A percentile compares a stretch with the other conserved stretches of the same genome.
These are phyloP conservation scores for Therioaphis trifolii DNA, from an alignment of 2,888 invertebrate species.

Conservation along the genomic window DNA sequence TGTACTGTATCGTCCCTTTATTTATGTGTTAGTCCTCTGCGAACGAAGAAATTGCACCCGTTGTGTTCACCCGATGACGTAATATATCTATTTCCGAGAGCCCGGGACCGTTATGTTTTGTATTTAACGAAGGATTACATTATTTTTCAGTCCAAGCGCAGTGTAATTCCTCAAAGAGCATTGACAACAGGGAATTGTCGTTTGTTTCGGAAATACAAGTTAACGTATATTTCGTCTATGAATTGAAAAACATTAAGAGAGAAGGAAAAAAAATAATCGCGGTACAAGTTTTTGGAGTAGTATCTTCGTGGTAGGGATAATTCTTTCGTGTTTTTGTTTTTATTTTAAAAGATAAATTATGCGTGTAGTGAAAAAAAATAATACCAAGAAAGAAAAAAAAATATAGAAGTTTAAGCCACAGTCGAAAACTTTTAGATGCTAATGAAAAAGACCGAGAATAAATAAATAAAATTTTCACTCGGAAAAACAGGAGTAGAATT, in stretches of 20 bases:
- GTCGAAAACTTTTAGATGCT: not conserved
- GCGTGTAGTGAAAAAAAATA: not conserved
- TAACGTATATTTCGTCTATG: not conserved
- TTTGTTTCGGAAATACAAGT: not conserved
- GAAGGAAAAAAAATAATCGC: no score
- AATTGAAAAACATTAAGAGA: not conserved
- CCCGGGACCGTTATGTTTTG: no score
- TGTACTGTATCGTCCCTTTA: no score
- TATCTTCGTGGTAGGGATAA: not conserved
- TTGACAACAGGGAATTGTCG: not conserved
- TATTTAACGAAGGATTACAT: no score
- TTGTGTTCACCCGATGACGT: no score
- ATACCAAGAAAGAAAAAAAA: not conserved
- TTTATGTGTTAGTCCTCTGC: no score
- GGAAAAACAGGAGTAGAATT: not conserved
- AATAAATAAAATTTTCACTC: constrained; percentile 9
- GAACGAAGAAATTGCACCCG: no score
- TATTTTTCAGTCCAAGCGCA: no score
- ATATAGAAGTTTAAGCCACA: not conserved
- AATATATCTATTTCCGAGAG: no score
- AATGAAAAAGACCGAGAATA: not conserved
- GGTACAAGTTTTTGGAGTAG: no score
- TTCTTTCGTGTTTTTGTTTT: not conserved
- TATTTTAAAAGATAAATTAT: not conserved
- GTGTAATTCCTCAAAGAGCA: not conserved